Evolutionary conservation across 2,113 vertebrate genomes (phyloP).

Genomic region (Probosciger aterrimus): DNA sequence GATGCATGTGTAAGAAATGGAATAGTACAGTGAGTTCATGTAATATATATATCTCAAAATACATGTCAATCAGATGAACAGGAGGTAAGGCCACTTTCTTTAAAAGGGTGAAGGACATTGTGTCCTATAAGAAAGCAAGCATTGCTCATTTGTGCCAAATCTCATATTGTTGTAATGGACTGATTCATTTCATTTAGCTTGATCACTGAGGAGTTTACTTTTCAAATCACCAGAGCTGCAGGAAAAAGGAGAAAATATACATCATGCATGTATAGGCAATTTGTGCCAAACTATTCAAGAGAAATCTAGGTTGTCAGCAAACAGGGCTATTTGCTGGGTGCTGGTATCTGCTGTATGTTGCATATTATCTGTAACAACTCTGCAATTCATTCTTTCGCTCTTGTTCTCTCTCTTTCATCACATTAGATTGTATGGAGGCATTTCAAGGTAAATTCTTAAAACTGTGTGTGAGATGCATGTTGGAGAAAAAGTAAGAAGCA

Average conservation of each 20-base stretch:
- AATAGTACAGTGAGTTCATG: neutral
- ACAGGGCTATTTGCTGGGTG: conserved; percentile 58
- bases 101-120: neutral
- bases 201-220: neutral
- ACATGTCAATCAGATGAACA: neutral
- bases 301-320: conserved; percentile 57
- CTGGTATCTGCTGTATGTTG: conserved; percentile 26
- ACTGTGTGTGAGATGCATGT: conserved; percentile 23
- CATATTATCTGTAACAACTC: conserved; percentile 57
- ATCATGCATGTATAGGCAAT: conserved; percentile 4
- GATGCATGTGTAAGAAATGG: neutral
- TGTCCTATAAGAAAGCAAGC: neutral
- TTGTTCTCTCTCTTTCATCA: conserved; percentile 62
- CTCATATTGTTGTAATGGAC: neutral
- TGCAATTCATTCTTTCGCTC: conserved; percentile 47
- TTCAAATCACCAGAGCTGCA: conserved; percentile 7
- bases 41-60: neutral
- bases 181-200: conserved; percentile 4
- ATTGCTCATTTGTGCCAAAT: neutral
- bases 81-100: neutral
- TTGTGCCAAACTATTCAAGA: conserved; percentile 60
- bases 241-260: neutral
- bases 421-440: conserved; percentile 63
- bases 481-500: conserved; percentile 39
- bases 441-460: conserved; percentile 69